Conservation (phyloP, 2,888 invertebrate genomes). For the Heteromurus nitidus region DNA sequence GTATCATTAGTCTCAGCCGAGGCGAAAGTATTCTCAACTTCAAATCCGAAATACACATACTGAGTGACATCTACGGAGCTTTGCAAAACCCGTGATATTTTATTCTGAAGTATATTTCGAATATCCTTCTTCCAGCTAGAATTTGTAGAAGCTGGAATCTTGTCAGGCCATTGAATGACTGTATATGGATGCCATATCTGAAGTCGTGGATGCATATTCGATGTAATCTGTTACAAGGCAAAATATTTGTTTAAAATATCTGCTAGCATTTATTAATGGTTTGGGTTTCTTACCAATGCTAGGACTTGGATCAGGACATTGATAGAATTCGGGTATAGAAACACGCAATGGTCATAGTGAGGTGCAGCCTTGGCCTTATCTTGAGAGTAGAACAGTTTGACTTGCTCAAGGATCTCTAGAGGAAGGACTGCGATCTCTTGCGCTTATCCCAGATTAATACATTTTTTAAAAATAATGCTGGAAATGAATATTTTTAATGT, state of each 20-base stretch:
- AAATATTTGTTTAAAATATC: not conserved
- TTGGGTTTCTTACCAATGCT: not conserved
- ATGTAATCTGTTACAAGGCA: not conserved
- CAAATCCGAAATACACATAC: not conserved
- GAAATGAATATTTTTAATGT: not conserved
- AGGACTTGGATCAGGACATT: not conserved
- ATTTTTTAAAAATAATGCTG: not conserved
- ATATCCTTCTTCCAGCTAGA: not conserved
- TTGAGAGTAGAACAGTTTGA: not conserved
- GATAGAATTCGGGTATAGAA: not conserved
- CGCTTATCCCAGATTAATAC: not conserved
- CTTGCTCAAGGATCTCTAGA: not conserved
- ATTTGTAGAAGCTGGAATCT: not conserved
- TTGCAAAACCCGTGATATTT: not conserved
- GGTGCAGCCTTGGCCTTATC: not conserved
- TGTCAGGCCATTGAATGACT: not conserved
- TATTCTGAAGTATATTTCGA: not conserved
- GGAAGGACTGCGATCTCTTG: not conserved
- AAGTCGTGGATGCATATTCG: not conserved
- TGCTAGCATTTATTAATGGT: not conserved
- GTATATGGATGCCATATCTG: not conserved
- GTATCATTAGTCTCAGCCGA: not conserved
- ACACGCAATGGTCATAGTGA: not conserved
- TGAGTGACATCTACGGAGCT: not conserved
- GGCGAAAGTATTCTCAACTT: slow-evolving; percentile 1